These are phyloP conservation scores for Drosophila pallidifrons DNA, from an alignment of 1,140 invertebrate species.

Conservation along the genomic window DNA sequence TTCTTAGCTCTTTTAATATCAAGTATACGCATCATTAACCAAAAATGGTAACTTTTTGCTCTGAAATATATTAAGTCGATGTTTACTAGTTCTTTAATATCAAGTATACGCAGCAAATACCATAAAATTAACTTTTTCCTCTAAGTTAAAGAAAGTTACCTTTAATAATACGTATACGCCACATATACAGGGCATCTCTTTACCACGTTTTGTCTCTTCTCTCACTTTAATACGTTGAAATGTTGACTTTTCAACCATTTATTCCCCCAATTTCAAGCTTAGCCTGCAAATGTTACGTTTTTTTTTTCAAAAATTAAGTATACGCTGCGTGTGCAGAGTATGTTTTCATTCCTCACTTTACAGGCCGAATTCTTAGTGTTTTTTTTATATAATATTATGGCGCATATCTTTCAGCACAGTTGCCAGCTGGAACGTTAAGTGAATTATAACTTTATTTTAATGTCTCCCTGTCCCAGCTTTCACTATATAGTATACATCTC, in stretches of 20 bases:
- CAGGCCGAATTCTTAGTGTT: neutral
- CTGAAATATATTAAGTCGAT: no score
- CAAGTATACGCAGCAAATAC: no score
- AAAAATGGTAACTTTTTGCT: no score
- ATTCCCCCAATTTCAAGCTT: neutral
- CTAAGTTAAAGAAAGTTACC: neutral
- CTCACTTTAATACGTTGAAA: neutral
- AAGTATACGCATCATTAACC: no score
- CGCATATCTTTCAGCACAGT: slow-evolving; percentile 27
- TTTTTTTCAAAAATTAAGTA: neutral
- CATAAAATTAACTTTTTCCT: no score
- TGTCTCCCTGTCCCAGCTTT: neutral
- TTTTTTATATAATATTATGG: slow-evolving; percentile 6
- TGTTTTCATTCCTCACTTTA: neutral
- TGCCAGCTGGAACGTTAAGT: slow-evolving; percentile 29
- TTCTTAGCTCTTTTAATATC: no score
- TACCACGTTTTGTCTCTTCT: neutral
- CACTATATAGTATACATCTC: neutral
- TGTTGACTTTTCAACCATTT: neutral
- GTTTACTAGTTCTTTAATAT: no score
- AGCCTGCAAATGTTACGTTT: neutral
- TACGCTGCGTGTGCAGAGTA: neutral
- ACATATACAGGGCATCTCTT: neutral
- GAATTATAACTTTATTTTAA: slow-evolving; percentile 52
- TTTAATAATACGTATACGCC: neutral